Percentiles rank a stretch among this genome's conserved stretches.
Evolutionary conservation across 2,888 invertebrate species (phyloP).

Genomic region (Platerodrilus igneus): DNA sequence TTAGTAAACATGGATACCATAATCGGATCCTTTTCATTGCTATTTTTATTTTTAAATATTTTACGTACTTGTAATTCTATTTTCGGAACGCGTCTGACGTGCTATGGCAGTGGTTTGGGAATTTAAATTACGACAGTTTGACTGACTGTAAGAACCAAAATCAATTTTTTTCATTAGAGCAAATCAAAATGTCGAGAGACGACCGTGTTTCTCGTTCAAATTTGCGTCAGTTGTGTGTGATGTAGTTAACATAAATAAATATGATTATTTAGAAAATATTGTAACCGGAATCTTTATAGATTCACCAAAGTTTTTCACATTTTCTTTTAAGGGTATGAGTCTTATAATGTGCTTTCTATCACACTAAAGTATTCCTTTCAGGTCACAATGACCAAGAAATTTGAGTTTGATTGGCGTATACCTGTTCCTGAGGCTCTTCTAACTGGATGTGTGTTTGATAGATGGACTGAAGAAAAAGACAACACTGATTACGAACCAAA

Average conservation of each 20-base stretch:
- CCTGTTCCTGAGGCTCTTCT: slow-evolving; percentile 84
- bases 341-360: not conserved
- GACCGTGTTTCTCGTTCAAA: too few species aligned
- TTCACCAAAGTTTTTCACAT: slow-evolving; percentile 5
- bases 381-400: slow-evolving; percentile 86
- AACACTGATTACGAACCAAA: slow-evolving; percentile 83
- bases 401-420: slow-evolving; percentile 98
- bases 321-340: slow-evolving; percentile 15
- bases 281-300: slow-evolving; percentile 8
- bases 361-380: slow-evolving; percentile 6
- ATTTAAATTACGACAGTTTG: too few species aligned
- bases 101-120: too few species aligned
- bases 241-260: slow-evolving; percentile 25
- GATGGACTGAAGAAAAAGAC: slow-evolving; percentile 98
- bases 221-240: slow-evolving; percentile 21
- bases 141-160: too few species aligned
- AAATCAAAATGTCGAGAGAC: too few species aligned
- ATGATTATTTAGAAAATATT: slow-evolving; percentile 20
- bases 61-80: too few species aligned
- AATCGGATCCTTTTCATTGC: too few species aligned
- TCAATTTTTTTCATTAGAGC: too few species aligned
- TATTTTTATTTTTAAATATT: too few species aligned
- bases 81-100: too few species aligned
- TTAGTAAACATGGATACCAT: too few species aligned
- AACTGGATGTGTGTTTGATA: slow-evolving; percentile 86